Evolutionary conservation across 30 jellyfish, hydroid and myxozoan genomes (phyloP).

Genomic region (Hydractinia echinata): DNA sequence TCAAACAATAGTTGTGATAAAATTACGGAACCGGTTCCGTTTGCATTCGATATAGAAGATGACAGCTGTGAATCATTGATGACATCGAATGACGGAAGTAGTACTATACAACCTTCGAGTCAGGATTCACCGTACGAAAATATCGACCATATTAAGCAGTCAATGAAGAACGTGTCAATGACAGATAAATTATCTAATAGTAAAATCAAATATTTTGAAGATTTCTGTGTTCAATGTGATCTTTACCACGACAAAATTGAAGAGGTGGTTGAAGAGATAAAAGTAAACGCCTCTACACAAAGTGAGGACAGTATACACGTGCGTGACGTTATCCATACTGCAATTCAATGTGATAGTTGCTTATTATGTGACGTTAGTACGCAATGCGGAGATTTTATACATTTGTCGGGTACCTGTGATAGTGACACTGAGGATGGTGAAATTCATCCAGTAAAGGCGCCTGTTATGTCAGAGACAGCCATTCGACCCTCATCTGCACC

Average conservation of each 20-base stretch:
- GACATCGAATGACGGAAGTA: neutral
- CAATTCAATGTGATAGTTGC: neutral
- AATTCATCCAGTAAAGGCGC: neutral
- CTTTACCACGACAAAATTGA: neutral
- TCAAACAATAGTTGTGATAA: constrained; percentile 11
- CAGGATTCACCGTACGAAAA: constrained; percentile 15
- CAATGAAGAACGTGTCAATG: neutral
- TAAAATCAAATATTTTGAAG: neutral
- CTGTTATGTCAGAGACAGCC: neutral
- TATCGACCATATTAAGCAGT: neutral
- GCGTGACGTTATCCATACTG: neutral
- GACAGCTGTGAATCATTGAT: neutral
- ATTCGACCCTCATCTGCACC: constrained; percentile 15
- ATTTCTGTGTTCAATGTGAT: constrained; percentile 4
- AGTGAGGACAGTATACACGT: neutral
- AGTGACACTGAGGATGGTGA: constrained; percentile 13
- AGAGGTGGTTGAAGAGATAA: neutral
- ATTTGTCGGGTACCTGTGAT: neutral
- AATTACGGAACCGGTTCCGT: neutral
- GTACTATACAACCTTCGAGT: too few species aligned
- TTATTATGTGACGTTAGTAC: constrained; percentile 11
- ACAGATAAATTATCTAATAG: neutral
- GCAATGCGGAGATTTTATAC: constrained; percentile 50
- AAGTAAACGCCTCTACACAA: neutral
- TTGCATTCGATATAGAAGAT: neutral